phyloP scores from a whole-genome alignment of 1,140 invertebrate species.

The Meteorus sp. region DNA sequence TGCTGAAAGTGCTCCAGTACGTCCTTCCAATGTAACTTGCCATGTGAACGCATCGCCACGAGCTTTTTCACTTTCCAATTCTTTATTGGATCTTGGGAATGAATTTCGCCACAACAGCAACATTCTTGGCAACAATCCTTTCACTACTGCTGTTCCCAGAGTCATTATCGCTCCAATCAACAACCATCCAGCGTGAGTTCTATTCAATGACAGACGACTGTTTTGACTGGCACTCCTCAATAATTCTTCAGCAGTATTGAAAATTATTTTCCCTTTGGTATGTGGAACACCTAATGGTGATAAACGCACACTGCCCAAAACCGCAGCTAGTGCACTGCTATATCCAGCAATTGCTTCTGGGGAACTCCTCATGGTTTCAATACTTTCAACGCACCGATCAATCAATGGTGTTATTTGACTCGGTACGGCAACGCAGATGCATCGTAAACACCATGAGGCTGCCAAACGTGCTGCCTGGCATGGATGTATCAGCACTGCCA shows the following conservation, averaged over 20 bases:
- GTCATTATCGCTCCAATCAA: slow-evolving; percentile 97
- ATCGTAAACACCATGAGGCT: slow-evolving; percentile 92
- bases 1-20: slow-evolving; percentile 92
- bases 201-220: slow-evolving; percentile 88
- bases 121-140: slow-evolving; percentile 88
- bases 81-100: slow-evolving; percentile 93
- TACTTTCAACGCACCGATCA: slow-evolving; percentile 82
- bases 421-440: slow-evolving; percentile 90
- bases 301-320: slow-evolving; percentile 86
- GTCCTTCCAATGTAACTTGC: slow-evolving; percentile 96
- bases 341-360: slow-evolving; percentile 94
- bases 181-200: slow-evolving; percentile 97
- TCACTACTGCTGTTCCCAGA: slow-evolving; percentile 85
- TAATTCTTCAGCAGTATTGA: slow-evolving; percentile 96
- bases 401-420: slow-evolving; percentile 92
- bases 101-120: slow-evolving; percentile 95
- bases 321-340: slow-evolving; percentile 88
- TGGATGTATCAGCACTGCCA: slow-evolving; percentile 88
- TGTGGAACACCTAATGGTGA: slow-evolving; percentile 96
- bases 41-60: slow-evolving; percentile 98
- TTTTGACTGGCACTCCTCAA: slow-evolving; percentile 96
- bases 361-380: slow-evolving; percentile 87
- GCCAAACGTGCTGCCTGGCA: slow-evolving; percentile 88
- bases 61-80: slow-evolving; percentile 95
- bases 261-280: slow-evolving; percentile 92